Conservation (phyloP, 1,140 invertebrate species). For the Drosophila sulfurigaster region DNA sequence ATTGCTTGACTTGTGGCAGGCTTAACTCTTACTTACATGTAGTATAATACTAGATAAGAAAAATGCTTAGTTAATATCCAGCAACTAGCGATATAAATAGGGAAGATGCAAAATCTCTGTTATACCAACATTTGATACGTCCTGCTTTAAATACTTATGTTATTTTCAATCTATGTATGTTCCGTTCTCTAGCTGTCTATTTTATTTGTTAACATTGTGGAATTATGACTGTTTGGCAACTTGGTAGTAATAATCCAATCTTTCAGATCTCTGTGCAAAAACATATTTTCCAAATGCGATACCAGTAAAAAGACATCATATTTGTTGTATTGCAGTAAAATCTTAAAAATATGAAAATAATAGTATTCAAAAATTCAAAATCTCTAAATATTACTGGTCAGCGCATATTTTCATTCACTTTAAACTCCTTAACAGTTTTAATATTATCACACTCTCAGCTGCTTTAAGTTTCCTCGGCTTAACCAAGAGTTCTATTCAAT, state of each 20-base stretch:
- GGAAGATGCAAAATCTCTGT: conserved; percentile 22
- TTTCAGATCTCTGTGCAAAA: conserved; percentile 43
- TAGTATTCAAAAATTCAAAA: too few species aligned
- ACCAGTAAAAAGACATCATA: neutral
- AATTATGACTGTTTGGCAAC: conserved; percentile 56
- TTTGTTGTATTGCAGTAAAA: neutral
- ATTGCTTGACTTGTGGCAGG: conserved; percentile 55
- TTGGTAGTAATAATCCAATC: conserved; percentile 30
- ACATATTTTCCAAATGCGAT: conserved; percentile 36
- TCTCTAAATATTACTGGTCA: too few species aligned
- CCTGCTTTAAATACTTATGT: conserved; percentile 49
- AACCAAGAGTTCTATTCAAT: neutral
- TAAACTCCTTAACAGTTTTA: too few species aligned
- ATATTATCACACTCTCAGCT: neutral
- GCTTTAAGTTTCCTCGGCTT: neutral
- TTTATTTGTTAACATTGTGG: conserved; percentile 68
- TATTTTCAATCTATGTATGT: conserved; percentile 64
- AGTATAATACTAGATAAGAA: conserved; percentile 60
- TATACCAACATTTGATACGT: conserved; percentile 46
- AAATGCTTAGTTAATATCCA: conserved; percentile 65
- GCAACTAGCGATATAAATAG: conserved; percentile 41
- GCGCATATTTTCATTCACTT: too few species aligned
- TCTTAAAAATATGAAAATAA: too few species aligned
- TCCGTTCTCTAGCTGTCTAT: conserved; percentile 68
- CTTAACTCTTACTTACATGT: conserved; percentile 36